These are phyloP conservation scores for Stomatorhinus ivindoensis DNA, from an alignment of 2,113 vertebrate genomes.

Conservation along the genomic window DNA sequence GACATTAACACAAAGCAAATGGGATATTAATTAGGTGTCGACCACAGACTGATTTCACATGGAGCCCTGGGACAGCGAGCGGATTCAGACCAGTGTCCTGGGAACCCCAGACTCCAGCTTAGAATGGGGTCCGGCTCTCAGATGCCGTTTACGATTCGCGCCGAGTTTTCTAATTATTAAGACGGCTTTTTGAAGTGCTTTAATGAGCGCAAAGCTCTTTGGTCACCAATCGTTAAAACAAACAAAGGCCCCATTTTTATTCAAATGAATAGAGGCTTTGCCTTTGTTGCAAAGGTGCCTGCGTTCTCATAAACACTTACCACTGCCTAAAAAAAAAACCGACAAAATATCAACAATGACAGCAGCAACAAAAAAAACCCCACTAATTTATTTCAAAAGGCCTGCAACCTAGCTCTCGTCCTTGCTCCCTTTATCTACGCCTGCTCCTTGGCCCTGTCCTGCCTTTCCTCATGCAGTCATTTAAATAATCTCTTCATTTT, in stretches of 20 bases:
- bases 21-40: slow-evolving; percentile 27
- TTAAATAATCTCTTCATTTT: slow-evolving; percentile 60
- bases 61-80: background rate
- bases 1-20: slow-evolving; percentile 26
- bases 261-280: slow-evolving; percentile 24
- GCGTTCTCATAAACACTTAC: slow-evolving; percentile 14
- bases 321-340: background rate
- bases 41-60: background rate
- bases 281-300: slow-evolving; percentile 26
- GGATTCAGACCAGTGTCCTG: background rate
- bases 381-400: slow-evolving; percentile 16
- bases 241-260: slow-evolving; percentile 32
- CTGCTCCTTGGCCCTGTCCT: slow-evolving; percentile 25
- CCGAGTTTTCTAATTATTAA: slow-evolving; percentile 22
- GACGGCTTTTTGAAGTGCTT: slow-evolving; percentile 39
- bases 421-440: slow-evolving; percentile 14
- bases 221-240: slow-evolving; percentile 38
- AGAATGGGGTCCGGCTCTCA: slow-evolving; percentile 11
- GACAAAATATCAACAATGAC: slow-evolving; percentile 29
- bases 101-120: background rate
- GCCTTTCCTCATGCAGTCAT: slow-evolving; percentile 26
- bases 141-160: slow-evolving; percentile 15
- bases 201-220: slow-evolving; percentile 42
- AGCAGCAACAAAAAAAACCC: background rate
- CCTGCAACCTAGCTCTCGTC: background rate